A percentile compares a stretch with the other conserved stretches of the same genome.
Conservation (phyloP, 2,113 vertebrate species). For the Sinocyclocheilus anophthalmus region DNA sequence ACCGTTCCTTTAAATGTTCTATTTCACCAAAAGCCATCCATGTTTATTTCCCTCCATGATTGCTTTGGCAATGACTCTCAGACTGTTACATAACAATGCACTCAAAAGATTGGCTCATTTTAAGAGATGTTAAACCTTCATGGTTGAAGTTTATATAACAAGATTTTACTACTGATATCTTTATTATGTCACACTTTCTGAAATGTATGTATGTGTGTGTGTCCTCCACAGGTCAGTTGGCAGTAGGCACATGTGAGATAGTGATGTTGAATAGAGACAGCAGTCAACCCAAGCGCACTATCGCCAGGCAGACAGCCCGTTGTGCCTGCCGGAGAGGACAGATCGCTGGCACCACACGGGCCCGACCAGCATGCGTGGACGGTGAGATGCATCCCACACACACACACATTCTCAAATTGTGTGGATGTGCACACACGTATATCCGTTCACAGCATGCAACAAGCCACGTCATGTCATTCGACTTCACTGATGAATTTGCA, state of each 20-base stretch:
- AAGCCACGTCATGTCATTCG: neutral
- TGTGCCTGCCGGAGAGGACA: slow-evolving; percentile 84
- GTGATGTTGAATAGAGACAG: slow-evolving; percentile 84
- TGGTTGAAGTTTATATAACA: neutral
- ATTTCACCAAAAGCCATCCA: neutral
- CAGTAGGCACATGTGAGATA: slow-evolving; percentile 83
- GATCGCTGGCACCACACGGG: slow-evolving; percentile 82
- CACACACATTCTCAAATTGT: neutral
- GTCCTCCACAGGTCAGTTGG: slow-evolving; percentile 78
- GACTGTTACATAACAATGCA: neutral
- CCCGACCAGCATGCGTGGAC: slow-evolving; percentile 82
- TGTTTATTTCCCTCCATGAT: neutral
- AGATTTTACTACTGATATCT: neutral
- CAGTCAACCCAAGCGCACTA: slow-evolving; percentile 79
- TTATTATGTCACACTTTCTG: neutral
- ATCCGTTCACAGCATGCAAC: slow-evolving; percentile 16
- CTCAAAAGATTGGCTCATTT: neutral
- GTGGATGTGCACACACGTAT: slow-evolving; percentile 1
- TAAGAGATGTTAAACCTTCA: neutral
- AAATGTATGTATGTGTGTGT: slow-evolving; percentile 23
- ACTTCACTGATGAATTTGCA: slow-evolving; percentile 5
- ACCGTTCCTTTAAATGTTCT: slow-evolving; percentile 16
- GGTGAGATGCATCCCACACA: slow-evolving; percentile 65
- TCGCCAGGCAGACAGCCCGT: slow-evolving; percentile 82
- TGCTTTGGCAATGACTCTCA: neutral